These are phyloP conservation scores for Drosophila oshimai DNA, from an alignment of 1,140 invertebrate species.

Conservation along the genomic window DNA sequence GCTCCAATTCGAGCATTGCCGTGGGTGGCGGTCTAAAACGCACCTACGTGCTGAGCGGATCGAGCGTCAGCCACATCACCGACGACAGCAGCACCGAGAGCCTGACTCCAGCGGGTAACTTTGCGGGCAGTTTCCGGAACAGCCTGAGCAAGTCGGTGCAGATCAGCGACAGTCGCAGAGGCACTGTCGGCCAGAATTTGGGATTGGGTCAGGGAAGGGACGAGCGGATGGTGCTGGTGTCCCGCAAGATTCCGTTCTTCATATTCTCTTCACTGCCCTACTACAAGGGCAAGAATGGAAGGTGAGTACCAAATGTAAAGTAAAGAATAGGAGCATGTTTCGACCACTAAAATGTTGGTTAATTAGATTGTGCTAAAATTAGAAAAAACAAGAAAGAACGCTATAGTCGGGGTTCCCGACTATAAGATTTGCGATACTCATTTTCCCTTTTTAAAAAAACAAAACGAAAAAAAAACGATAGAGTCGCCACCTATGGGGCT, in stretches of 20 bases:
- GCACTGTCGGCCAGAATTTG: constrained; percentile 10
- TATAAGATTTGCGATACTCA: too few species aligned
- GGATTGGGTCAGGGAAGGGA: constrained; percentile 82
- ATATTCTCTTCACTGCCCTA: constrained; percentile 93
- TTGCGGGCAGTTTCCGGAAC: constrained; percentile 76
- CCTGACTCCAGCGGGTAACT: constrained; percentile 79
- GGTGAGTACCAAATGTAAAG: too few species aligned
- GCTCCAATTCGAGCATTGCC: constrained; percentile 29
- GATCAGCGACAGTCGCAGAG: constrained; percentile 72
- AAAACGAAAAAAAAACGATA: too few species aligned
- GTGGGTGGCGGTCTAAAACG: constrained; percentile 60
- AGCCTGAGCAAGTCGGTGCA: constrained; percentile 85
- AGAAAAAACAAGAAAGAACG: too few species aligned
- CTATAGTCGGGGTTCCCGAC: too few species aligned
- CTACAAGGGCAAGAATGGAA: constrained; percentile 86
- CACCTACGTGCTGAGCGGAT: constrained; percentile 70
- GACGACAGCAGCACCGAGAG: constrained; percentile 79
- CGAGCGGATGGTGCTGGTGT: constrained; percentile 90
- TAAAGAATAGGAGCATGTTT: too few species aligned
- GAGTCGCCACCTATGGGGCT: too few species aligned
- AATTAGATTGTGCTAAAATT: too few species aligned
- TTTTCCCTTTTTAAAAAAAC: too few species aligned
- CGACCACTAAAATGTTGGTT: too few species aligned
- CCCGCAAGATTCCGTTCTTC: constrained; percentile 88
- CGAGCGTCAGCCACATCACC: constrained; percentile 76